A percentile compares a stretch with the other conserved stretches of the same genome.
These are phyloP conservation scores for Myocastor coypus DNA, from an alignment of 2,113 vertebrate genomes.

Conservation along the genomic window DNA sequence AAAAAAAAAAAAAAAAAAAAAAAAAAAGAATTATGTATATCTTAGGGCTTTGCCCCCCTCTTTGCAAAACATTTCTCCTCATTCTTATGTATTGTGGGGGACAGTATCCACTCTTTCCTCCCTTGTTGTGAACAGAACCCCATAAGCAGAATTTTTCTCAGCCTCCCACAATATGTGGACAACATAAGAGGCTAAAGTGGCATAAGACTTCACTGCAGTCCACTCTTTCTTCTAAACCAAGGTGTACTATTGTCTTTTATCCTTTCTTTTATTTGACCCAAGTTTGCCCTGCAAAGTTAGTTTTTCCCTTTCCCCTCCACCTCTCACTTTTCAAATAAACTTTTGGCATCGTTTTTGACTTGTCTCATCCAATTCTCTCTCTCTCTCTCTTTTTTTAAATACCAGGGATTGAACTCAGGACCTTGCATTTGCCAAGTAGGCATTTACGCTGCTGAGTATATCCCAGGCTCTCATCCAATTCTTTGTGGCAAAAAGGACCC, in stretches of 20 bases:
- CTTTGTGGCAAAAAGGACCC: neutral
- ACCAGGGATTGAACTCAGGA: too few relatives aligned
- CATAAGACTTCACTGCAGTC: neutral
- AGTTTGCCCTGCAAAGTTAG: neutral
- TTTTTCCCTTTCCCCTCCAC: neutral
- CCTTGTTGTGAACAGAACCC: neutral
- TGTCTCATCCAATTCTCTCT: neutral
- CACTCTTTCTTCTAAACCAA: neutral
- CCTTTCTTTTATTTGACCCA: neutral
- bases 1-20: too few relatives aligned
- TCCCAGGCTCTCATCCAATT: too few relatives aligned
- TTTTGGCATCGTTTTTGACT: neutral
- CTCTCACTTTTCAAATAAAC: neutral
- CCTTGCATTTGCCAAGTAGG: too few relatives aligned
- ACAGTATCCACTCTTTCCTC: neutral
- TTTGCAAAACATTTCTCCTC: constrained; percentile 27
- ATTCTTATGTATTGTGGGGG: neutral
- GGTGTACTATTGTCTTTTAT: neutral
- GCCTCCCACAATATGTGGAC: neutral
- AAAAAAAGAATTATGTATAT: neutral
- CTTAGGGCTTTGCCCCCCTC: neutral
- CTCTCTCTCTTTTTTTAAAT: too few relatives aligned
- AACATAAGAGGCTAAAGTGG: neutral
- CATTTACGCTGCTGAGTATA: too few relatives aligned
- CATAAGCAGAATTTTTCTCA: neutral